phyloP scores from a whole-genome alignment of 64 coral and sea anemone genomes.

The Platygyra sinensis region DNA sequence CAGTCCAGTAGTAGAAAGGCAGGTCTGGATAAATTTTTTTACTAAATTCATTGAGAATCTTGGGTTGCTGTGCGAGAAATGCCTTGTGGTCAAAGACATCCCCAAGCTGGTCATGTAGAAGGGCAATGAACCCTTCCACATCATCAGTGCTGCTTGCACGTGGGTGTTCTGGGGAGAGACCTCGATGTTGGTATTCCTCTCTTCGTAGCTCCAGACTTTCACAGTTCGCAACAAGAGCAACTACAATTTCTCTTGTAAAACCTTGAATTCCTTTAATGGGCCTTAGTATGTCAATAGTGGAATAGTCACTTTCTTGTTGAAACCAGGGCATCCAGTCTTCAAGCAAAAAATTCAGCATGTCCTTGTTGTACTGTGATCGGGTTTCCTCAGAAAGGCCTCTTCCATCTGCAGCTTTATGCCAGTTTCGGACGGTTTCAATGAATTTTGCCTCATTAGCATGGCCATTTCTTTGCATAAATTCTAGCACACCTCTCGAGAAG shows the following conservation, averaged over 20 bases:
- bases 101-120: conserved; percentile 33
- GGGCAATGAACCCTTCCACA: conserved; percentile 28
- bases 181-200: background rate
- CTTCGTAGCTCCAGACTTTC: conserved; percentile 31
- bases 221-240: conserved; percentile 42
- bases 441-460: conserved; percentile 12
- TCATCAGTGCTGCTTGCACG: conserved; percentile 24
- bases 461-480: conserved; percentile 21
- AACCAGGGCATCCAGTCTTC: conserved; percentile 57
- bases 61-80: background rate
- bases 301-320: background rate
- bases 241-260: conserved; percentile 43
- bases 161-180: conserved; percentile 30
- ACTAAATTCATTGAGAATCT: conserved; percentile 41
- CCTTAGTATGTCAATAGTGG: background rate
- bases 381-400: conserved; percentile 35
- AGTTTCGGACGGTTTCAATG: conserved; percentile 21
- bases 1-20: conserved; percentile 61
- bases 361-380: conserved; percentile 7
- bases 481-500: conserved; percentile 33
- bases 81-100: conserved; percentile 40
- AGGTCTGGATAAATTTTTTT: conserved; percentile 53
- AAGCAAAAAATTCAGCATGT: conserved; percentile 43
- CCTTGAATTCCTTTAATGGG: conserved; percentile 24
- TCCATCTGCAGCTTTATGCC: conserved; percentile 56